Evolutionary conservation across 2,888 invertebrate genomes (phyloP), one percentile per base, ranked within the genome.

Genomic region (Aromia moschata): DNA sequence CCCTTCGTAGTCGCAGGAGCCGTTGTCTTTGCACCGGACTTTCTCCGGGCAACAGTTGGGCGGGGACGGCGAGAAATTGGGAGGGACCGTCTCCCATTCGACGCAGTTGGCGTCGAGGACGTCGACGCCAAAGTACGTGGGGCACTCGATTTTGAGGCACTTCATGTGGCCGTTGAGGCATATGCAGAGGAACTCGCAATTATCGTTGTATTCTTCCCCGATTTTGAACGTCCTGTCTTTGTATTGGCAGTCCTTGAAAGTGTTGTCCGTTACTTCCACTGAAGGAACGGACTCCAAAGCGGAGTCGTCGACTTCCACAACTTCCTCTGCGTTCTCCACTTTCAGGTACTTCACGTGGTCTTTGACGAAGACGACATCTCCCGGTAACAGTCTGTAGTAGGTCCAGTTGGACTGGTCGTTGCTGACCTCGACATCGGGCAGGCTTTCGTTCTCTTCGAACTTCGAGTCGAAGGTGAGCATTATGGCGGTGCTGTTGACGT

Each of bases 81-180:
- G 85, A 0, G 93, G 93, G 15, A 88, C 89, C 0, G 92, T 89
- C 60, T 93, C 93, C 95, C 95, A 95, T 65, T 90, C 87, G 5
- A 94, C 83, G 74, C 95, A 96, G 60, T 90, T 87, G 0, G 93
- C 90, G 72, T 94, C 92, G 41, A 94, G 80, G 4, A 93, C 87
- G 74, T 94, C 94, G n/a, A 93, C 81, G 0, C 93, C 94, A 61
- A 92, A 93, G 70, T 90, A 90, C 0, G 91, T 89, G 64, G 95
- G 89, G 71, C 95, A 96, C 63, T 92, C 88, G 17, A 96, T 84
- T 38, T 90, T 89, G 0, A 89, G 87, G 74, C 95, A 96, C 65
- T 91, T 89, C 0, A 88, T 85, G 68, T 89, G 90, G 1, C 83
- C 83, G 1, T 86, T 85, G 1, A 86, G 85, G 74, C 95, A 95